These are phyloP conservation scores for Melanotaenia boesemani DNA, from an alignment of 2,797 vertebrate genomes.

Conservation along the genomic window DNA sequence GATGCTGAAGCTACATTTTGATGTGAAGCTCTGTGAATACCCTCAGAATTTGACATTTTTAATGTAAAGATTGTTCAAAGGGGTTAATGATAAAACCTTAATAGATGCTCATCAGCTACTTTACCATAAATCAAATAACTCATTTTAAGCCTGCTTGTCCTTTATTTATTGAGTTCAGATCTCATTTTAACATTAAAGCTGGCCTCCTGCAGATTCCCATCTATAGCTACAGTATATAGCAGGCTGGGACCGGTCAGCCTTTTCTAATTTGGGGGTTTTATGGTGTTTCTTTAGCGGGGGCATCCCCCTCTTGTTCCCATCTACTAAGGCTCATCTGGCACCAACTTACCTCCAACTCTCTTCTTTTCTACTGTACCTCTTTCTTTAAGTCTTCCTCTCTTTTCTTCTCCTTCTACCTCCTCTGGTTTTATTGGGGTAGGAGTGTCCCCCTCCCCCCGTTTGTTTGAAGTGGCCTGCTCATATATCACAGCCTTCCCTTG, in stretches of 20 bases:
- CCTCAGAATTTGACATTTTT: background rate
- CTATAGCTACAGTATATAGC: constrained; percentile 3
- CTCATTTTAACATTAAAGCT: constrained; percentile 34
- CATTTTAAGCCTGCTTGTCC: background rate
- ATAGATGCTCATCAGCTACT: background rate
- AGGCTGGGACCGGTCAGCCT: background rate
- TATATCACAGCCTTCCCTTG: constrained; percentile 76
- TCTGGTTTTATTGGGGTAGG: constrained; percentile 76
- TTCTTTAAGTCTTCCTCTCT: constrained; percentile 50
- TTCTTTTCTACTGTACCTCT: constrained; percentile 55
- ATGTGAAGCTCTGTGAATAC: background rate
- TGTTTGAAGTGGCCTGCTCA: constrained; percentile 80
- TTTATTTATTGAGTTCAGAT: background rate
- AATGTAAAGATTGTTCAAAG: background rate
- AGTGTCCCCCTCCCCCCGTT: constrained; percentile 60
- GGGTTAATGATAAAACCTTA: background rate
- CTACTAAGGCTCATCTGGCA: constrained; percentile 40
- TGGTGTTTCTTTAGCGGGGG: constrained; percentile 13
- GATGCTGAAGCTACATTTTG: background rate
- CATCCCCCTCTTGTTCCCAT: constrained; percentile 28
- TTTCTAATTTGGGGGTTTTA: constrained; percentile 42
- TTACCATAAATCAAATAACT: background rate
- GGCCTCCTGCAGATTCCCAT: constrained; percentile 8
- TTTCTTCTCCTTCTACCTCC: constrained; percentile 62
- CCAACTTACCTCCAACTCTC: constrained; percentile 44